Conservation (phyloP, 2,797 vertebrate genomes). For the Platyrinchus mystaceus region DNA sequence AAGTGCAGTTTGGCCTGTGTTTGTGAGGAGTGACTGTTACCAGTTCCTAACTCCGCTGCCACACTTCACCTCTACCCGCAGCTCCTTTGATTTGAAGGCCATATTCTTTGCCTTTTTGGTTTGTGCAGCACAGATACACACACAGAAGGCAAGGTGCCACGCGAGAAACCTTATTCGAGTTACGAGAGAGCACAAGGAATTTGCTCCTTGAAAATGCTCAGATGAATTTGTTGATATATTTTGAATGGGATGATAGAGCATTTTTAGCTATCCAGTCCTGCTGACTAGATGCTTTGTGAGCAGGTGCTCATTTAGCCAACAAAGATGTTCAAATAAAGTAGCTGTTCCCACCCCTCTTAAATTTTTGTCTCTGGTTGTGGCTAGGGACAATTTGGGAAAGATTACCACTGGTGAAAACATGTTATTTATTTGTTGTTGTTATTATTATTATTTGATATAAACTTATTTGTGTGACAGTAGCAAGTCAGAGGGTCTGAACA, state of each 20-base stretch:
- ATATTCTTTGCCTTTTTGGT: not conserved
- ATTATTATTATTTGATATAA: not conserved
- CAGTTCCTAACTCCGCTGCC: not conserved
- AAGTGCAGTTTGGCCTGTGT: not conserved
- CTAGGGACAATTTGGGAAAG: not conserved
- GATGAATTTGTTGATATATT: not conserved
- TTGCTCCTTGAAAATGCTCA: not conserved
- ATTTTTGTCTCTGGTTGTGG: not conserved
- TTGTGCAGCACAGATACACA: accelerated
- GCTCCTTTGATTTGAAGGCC: not conserved
- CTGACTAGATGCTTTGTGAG: not conserved
- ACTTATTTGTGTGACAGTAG: not conserved
- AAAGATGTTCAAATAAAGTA: not conserved
- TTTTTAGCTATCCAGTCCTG: not conserved
- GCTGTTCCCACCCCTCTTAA: not conserved
- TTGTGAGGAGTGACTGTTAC: not conserved
- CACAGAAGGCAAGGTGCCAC: accelerated
- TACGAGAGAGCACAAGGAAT: not conserved
- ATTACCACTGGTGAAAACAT: not conserved
- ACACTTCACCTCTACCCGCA: not conserved
- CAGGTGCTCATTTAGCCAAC: not conserved
- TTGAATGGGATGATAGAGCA: not conserved
- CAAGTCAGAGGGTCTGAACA: not conserved
- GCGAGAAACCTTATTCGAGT: not conserved
- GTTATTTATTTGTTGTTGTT: not conserved